Percentiles rank a stretch among this genome's conserved stretches.
Conservation (phyloP, 2,113 vertebrate species). For the Campylomormyrus numenius region DNA sequence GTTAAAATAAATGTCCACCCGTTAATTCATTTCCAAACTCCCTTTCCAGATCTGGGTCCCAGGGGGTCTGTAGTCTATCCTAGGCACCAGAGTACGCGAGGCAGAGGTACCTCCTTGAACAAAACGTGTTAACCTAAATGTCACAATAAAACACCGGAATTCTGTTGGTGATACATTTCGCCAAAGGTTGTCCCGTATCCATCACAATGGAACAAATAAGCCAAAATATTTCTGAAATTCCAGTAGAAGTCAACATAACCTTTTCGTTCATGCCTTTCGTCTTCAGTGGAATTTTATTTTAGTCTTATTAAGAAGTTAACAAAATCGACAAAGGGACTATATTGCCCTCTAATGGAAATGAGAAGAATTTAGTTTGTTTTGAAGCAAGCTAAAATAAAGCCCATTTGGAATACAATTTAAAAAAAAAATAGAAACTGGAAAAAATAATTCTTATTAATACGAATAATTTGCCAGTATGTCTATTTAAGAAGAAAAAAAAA, state of each 20-base stretch:
- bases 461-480: background rate
- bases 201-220: background rate
- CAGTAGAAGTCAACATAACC: background rate
- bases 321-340: background rate
- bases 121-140: background rate
- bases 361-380: background rate
- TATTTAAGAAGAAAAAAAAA: background rate
- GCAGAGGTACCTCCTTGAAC: background rate
- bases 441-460: background rate
- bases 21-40: background rate
- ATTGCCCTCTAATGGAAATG: constrained; percentile 26
- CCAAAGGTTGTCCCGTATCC: background rate
- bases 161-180: background rate
- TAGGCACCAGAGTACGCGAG: background rate
- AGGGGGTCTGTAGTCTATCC: background rate
- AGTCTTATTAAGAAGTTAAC: background rate
- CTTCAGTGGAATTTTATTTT: background rate
- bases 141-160: background rate
- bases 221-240: background rate
- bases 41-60: background rate
- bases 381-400: background rate
- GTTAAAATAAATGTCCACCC: background rate
- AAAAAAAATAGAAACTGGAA: background rate
- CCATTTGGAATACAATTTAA: background rate
- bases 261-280: background rate